phyloP scores from a whole-genome alignment of 2,888 invertebrate species.

The Ariolimax columbianus region DNA sequence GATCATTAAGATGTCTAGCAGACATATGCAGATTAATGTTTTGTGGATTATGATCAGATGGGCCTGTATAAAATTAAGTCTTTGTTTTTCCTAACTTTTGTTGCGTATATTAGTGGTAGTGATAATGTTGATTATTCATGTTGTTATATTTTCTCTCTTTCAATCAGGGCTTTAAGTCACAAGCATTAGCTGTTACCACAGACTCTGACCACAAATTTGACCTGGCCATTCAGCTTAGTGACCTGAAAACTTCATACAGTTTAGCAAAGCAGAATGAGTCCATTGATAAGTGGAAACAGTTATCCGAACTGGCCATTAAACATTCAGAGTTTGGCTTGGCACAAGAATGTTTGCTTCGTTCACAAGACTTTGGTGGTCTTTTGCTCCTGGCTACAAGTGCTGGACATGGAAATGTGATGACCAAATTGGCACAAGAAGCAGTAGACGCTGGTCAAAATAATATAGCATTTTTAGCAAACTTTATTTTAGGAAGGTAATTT shows the following conservation, averaged over 20 bases:
- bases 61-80: too few relatives aligned
- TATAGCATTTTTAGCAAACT: conserved; percentile 93
- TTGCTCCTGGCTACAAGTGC: conserved; percentile 80
- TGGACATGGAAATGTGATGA: conserved; percentile 88
- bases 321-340: conserved; percentile 88
- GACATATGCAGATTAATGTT: too few relatives aligned
- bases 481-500: conserved; percentile 88
- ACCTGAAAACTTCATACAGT: conserved; percentile 88
- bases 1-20: too few relatives aligned
- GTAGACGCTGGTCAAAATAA: conserved; percentile 89
- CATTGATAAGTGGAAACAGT: conserved; percentile 95
- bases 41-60: too few relatives aligned
- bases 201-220: conserved; percentile 99
- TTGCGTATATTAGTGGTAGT: background rate
- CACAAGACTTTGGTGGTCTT: conserved; percentile 95
- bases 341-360: conserved; percentile 93
- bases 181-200: conserved; percentile 96
- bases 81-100: background rate
- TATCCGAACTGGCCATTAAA: conserved; percentile 92
- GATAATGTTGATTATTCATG: background rate
- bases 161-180: conserved; percentile 94
- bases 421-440: conserved; percentile 86
- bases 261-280: conserved; percentile 91
- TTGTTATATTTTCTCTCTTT: background rate
- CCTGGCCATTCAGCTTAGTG: conserved; percentile 92